phyloP scores from a whole-genome alignment of 2,797 vertebrate species.

The Pteropus rufus region DNA sequence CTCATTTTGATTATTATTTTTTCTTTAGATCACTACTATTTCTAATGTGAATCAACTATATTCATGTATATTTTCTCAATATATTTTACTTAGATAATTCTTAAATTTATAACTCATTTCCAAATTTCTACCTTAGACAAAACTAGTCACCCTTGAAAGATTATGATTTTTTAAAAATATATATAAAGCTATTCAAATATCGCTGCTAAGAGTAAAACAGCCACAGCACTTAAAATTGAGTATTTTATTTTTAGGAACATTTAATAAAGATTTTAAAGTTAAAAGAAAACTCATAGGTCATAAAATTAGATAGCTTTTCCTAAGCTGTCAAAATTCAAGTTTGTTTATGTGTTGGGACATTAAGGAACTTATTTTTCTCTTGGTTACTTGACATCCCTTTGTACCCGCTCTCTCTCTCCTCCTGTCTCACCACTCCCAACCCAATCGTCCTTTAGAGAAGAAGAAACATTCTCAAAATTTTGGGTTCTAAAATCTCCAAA shows the following conservation, averaged over 20 bases:
- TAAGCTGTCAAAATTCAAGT: not conserved
- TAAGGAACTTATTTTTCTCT: not conserved
- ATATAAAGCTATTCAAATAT: not conserved
- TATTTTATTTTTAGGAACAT: not conserved
- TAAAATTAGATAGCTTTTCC: not conserved
- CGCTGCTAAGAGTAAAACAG: not conserved
- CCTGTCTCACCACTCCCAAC: accelerated
- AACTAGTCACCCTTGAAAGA: not conserved
- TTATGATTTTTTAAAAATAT: not conserved
- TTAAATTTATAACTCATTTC: not conserved
- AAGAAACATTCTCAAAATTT: not conserved
- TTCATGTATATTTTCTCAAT: not conserved
- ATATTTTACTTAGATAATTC: not conserved
- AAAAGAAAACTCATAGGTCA: not conserved
- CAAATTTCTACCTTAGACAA: not conserved
- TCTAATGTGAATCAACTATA: not conserved
- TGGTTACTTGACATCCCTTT: not conserved
- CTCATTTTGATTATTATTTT: not conserved
- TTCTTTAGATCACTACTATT: not conserved
- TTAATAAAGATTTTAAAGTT: not conserved
- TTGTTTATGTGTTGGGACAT: not conserved
- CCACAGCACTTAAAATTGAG: not conserved
- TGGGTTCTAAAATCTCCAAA: not conserved
- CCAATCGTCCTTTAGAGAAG: not conserved
- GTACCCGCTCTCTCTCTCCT: not conserved